Conservation (phyloP, 1,140 invertebrate genomes). For the Scylla paramamosain region DNA sequence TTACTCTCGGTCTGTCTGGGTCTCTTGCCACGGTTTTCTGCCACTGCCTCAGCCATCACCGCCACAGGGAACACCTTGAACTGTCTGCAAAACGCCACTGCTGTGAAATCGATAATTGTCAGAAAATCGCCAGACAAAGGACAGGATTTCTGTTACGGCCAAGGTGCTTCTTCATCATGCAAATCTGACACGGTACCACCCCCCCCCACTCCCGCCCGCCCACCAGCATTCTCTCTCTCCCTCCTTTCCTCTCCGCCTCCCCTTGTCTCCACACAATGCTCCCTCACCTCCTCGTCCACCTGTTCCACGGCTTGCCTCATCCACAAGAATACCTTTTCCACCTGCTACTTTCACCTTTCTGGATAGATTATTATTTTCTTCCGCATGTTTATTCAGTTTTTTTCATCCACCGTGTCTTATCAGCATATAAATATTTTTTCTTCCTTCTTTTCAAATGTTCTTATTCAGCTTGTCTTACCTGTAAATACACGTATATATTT, state of each 20-base stretch:
- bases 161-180: neutral
- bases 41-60: neutral
- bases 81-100: slow-evolving; percentile 36
- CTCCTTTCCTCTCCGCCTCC: neutral
- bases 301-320: neutral
- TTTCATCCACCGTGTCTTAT: neutral
- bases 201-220: neutral
- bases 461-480: neutral
- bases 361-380: neutral
- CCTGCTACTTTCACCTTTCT: neutral
- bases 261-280: neutral
- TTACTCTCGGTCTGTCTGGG: neutral
- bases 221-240: neutral
- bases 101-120: slow-evolving; percentile 59
- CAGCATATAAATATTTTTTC: neutral
- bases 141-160: slow-evolving; percentile 15
- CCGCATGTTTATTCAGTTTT: neutral
- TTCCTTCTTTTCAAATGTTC: neutral
- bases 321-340: neutral
- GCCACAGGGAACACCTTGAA: neutral
- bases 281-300: neutral
- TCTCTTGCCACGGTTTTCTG: neutral
- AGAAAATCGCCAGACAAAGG: slow-evolving; percentile 31
- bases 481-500: neutral
- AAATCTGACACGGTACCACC: neutral